Conservation (phyloP, 2,797 vertebrate genomes). For the Chanos chanos region DNA sequence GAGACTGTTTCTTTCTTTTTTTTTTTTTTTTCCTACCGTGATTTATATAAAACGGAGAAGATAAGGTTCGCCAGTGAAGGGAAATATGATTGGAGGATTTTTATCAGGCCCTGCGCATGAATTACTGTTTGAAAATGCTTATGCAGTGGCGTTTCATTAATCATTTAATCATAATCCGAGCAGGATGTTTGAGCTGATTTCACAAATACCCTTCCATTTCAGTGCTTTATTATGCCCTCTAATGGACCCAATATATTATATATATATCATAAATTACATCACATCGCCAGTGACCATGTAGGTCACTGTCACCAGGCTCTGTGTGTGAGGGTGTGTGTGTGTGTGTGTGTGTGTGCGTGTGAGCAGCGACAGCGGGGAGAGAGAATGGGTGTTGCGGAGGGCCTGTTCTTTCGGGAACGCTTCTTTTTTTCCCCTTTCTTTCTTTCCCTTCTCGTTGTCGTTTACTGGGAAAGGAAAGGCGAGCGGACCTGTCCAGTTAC, state of each 20-base stretch:
- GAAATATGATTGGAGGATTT: slow-evolving; percentile 99
- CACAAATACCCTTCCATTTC: slow-evolving; percentile 99
- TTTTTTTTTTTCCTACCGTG: slow-evolving; percentile 71
- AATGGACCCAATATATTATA: slow-evolving; percentile 99
- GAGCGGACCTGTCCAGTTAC: too few relatives aligned
- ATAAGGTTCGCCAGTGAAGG: slow-evolving; percentile 99
- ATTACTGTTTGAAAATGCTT: slow-evolving; percentile 99
- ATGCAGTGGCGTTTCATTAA: slow-evolving; percentile 99
- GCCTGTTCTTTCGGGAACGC: slow-evolving; percentile 71
- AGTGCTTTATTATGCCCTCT: slow-evolving; percentile 99
- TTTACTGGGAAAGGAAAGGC: slow-evolving; percentile 70
- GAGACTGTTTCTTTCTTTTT: slow-evolving; percentile 66
- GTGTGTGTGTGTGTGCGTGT: too few relatives aligned
- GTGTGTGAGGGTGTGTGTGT: slow-evolving; percentile 9
- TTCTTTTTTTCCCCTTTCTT: slow-evolving; percentile 70
- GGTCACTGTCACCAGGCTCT: slow-evolving; percentile 91
- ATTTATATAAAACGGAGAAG: slow-evolving; percentile 99
- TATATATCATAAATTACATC: slow-evolving; percentile 99
- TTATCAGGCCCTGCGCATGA: slow-evolving; percentile 99
- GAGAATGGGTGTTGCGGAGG: slow-evolving; percentile 62
- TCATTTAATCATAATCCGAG: slow-evolving; percentile 99
- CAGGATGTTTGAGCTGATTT: slow-evolving; percentile 99
- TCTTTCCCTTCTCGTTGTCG: too few relatives aligned
- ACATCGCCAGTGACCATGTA: slow-evolving; percentile 99
- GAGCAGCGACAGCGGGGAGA: slow-evolving; percentile 42